These are phyloP conservation scores for Mohoua ochrocephala DNA, from an alignment of 2,113 vertebrate species.

Conservation along the genomic window DNA sequence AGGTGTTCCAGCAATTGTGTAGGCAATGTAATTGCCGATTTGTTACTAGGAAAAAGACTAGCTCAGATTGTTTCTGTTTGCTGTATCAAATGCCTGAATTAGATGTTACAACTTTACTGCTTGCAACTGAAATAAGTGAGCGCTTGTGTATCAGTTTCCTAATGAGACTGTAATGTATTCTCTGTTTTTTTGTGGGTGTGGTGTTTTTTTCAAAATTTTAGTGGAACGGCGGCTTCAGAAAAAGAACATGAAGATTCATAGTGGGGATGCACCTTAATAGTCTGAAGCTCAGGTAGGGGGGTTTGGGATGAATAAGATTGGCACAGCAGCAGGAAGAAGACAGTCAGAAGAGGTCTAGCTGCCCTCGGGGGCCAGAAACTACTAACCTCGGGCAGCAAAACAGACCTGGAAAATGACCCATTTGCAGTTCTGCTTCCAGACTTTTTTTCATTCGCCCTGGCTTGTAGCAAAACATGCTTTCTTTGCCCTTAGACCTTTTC, in stretches of 20 bases:
- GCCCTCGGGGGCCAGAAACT: neutral
- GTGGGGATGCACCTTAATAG: neutral
- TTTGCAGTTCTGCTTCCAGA: neutral
- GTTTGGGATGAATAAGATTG: neutral
- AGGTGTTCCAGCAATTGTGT: neutral
- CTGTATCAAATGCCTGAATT: neutral
- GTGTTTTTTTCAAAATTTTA: neutral
- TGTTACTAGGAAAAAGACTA: neutral
- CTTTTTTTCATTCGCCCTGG: neutral
- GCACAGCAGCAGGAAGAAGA: neutral
- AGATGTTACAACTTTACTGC: neutral
- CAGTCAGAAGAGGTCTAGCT: neutral
- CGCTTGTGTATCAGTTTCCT: neutral
- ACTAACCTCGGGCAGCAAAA: neutral
- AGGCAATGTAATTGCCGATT: neutral
- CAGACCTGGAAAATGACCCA: neutral
- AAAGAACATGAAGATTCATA: neutral
- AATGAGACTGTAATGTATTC: neutral
- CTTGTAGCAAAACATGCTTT: neutral
- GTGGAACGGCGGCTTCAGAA: neutral
- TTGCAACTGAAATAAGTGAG: neutral
- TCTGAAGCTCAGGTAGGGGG: neutral
- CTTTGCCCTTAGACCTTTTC: neutral
- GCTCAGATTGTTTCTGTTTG: neutral
- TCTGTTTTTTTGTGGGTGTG: neutral